Percentiles rank a stretch among this genome's conserved stretches.
Conservation (phyloP, 2,888 invertebrate species). For the Papilio protenor region DNA sequence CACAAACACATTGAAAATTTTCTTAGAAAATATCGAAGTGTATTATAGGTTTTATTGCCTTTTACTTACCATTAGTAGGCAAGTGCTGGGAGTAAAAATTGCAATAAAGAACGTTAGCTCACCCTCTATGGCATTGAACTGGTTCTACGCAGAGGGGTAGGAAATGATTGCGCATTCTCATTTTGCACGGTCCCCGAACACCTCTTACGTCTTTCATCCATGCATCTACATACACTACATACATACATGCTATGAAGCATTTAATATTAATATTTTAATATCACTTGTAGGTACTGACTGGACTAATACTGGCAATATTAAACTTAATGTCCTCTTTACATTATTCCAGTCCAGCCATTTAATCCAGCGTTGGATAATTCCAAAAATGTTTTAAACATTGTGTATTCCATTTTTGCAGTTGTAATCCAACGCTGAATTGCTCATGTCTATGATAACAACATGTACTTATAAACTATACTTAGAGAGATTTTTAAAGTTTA, state of each 20-base stretch:
- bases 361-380: too few relatives aligned
- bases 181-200: not conserved
- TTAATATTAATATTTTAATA: not conserved
- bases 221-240: conserved; percentile 6
- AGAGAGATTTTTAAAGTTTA: not conserved
- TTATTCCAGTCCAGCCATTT: too few relatives aligned
- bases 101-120: not conserved
- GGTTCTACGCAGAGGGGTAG: not conserved
- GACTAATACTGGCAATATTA: not conserved
- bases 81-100: conserved; percentile 5
- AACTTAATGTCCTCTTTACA: not conserved
- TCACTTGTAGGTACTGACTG: not conserved
- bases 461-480: not conserved
- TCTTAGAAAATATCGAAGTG: not conserved
- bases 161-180: conserved; percentile 5
- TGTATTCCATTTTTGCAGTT: too few relatives aligned
- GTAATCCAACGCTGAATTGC: too few relatives aligned
- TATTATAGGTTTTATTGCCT: not conserved
- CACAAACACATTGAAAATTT: not conserved
- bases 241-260: not conserved
- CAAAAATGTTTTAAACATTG: too few relatives aligned
- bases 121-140: conserved; percentile 5
- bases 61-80: not conserved
- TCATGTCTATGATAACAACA: not conserved
- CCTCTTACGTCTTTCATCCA: conserved; percentile 1